Conservation (phyloP, 2,888 invertebrate genomes). For the Lepidocyrtoides sp. region DNA sequence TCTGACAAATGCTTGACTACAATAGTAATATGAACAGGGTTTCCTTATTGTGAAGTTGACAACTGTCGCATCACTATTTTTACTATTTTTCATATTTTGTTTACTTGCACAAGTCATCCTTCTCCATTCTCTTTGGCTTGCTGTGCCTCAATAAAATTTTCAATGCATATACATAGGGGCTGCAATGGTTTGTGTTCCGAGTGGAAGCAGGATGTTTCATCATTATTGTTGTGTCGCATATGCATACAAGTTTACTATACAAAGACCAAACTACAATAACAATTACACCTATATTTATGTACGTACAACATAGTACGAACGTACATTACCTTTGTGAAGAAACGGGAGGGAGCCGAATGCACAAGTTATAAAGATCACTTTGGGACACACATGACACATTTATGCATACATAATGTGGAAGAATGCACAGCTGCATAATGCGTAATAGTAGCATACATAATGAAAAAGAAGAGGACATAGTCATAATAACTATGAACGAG, state of each 20-base stretch:
- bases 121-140: too few relatives aligned
- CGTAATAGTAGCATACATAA: constrained; percentile 13
- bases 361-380: constrained; percentile 19
- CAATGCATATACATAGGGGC: too few relatives aligned
- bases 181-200: neutral
- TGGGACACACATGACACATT: constrained; percentile 44
- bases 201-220: neutral
- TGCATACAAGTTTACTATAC: neutral
- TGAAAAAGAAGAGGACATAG: constrained; percentile 2
- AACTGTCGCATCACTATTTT: neutral
- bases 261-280: neutral
- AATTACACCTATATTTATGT: neutral
- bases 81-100: neutral
- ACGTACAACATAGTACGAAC: neutral
- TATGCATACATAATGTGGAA: constrained; percentile 9
- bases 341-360: neutral
- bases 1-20: neutral
- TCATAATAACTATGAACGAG: constrained; percentile 55
- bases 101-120: too few relatives aligned
- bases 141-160: too few relatives aligned
- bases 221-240: constrained; percentile 13
- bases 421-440: constrained; percentile 55
- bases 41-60: neutral
- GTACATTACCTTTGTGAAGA: neutral
- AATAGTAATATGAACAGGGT: too few relatives aligned